Percentiles rank a stretch among this genome's conserved stretches.
phyloP scores from a whole-genome alignment of 2,888 invertebrate species.

The Acrocyrtus sp. region DNA sequence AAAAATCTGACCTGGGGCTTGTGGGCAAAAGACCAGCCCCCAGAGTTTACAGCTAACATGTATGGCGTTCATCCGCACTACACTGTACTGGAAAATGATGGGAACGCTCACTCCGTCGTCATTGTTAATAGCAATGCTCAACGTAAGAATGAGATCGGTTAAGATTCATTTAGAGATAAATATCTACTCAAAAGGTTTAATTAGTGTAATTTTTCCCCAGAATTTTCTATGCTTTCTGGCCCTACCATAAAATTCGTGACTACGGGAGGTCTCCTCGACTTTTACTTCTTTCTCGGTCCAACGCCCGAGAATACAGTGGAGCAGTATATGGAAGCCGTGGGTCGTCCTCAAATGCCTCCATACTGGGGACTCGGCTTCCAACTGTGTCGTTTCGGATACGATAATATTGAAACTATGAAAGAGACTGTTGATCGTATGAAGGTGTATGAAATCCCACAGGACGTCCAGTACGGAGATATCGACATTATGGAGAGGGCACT shows the following conservation, averaged over 20 bases:
- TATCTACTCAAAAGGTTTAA: not conserved
- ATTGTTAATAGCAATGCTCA: slow-evolving; percentile 88
- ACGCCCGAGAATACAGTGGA: slow-evolving; percentile 75
- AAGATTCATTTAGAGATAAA: not conserved
- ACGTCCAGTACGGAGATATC: slow-evolving; percentile 62
- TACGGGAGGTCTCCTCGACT: slow-evolving; percentile 83
- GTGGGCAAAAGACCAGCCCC: slow-evolving; percentile 55
- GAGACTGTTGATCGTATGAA: slow-evolving; percentile 76
- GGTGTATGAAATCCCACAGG: slow-evolving; percentile 76
- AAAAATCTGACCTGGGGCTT: slow-evolving; percentile 45
- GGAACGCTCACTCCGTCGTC: slow-evolving; percentile 79
- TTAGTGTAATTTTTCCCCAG: slow-evolving; percentile 24
- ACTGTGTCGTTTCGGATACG: slow-evolving; percentile 78
- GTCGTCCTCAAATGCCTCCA: slow-evolving; percentile 82
- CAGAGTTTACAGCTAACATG: slow-evolving; percentile 69
- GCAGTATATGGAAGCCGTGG: slow-evolving; percentile 77
- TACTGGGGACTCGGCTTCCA: slow-evolving; percentile 92
- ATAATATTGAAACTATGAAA: slow-evolving; percentile 73
- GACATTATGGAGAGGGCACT: slow-evolving; percentile 66
- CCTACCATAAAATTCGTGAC: slow-evolving; percentile 85
- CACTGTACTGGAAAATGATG: slow-evolving; percentile 76
- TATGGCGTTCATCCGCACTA: slow-evolving; percentile 89
- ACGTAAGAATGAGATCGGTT: slow-evolving; percentile 71
- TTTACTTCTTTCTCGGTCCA: slow-evolving; percentile 82
- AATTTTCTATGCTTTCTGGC: slow-evolving; percentile 68